Conservation (phyloP, 2,888 invertebrate species). For the Antheraea yamamai region DNA sequence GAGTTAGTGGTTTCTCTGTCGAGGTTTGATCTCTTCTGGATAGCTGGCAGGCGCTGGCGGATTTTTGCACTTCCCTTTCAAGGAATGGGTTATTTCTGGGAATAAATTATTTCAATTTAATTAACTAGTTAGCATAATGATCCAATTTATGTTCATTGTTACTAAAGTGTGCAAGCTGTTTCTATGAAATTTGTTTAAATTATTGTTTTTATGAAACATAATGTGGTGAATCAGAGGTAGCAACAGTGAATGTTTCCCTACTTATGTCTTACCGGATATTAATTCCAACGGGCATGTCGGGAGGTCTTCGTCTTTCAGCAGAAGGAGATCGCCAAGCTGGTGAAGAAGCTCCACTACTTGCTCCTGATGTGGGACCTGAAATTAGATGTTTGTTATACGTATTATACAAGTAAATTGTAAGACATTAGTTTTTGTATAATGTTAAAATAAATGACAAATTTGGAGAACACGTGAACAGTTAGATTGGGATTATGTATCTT, state of each 20-base stretch:
- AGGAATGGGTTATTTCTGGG: slow-evolving; percentile 78
- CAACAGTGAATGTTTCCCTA: too few relatives aligned
- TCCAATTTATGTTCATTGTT: too few relatives aligned
- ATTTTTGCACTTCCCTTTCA: slow-evolving; percentile 84
- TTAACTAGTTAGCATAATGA: neutral
- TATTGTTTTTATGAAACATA: too few relatives aligned
- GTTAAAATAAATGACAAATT: too few relatives aligned
- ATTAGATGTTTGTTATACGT: neutral
- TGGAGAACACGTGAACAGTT: too few relatives aligned
- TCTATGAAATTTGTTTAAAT: too few relatives aligned
- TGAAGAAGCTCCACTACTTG: slow-evolving; percentile 85
- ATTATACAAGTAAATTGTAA: neutral
- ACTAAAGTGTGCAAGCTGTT: too few relatives aligned
- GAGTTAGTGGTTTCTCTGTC: slow-evolving; percentile 55
- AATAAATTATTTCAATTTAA: slow-evolving; percentile 2
- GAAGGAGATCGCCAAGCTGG: slow-evolving; percentile 86
- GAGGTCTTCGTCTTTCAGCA: slow-evolving; percentile 81
- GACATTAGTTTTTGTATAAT: too few relatives aligned
- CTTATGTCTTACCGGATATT: slow-evolving; percentile 62
- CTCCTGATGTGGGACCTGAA: slow-evolving; percentile 68
- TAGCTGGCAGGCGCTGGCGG: slow-evolving; percentile 83
- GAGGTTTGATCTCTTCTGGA: slow-evolving; percentile 67
- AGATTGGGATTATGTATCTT: too few relatives aligned
- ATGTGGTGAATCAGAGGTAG: too few relatives aligned
- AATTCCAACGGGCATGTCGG: slow-evolving; percentile 76